Evolutionary conservation across 2,113 vertebrate genomes (phyloP), one percentile per base, ranked within the genome.

Genomic region (Meleagris gallopavo): DNA sequence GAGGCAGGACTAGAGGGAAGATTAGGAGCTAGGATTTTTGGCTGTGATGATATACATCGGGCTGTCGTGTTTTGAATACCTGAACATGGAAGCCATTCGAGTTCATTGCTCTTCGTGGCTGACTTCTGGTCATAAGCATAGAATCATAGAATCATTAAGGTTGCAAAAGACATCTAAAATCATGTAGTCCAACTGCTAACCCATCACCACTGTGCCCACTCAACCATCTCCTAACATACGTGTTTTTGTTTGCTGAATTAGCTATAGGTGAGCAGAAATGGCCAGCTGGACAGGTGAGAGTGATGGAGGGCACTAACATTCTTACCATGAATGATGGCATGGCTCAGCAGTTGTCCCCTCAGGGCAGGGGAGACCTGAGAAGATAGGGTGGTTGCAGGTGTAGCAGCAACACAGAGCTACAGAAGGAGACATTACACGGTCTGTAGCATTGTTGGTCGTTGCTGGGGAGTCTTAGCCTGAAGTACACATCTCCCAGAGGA

Each of bases 1-100:
- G 72, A 95, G 52, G 83, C 43, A 90, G 86, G 65, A 88, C 95
- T 94, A 94, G 64, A 66, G 57, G 60, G 38, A 2, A 30, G 72
- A 74, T 94, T 95, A 86, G 46, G 74, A 71, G 34, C 61, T 64
- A 55, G 52, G 65, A 43, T 52, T 88, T 88, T 78, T 93, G 85
- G 75, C 82, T 83, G 61, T 0, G 5, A n/a, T 65, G 70, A 15
- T 83, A 57, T 30, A 88, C 46, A 83, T 22, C 52, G 64, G 43
- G 58, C 25, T 54, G 30, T 52, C 11, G 0, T 62, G 52, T 67
- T 86, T 88, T 88, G 43, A 45, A 88, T 94, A 94, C 86, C 88
- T 93, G 90, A 82, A 70, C 25, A 66, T 85, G 72, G 46, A 71
- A 87, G 85, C 85, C 14, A 19, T 82, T 54, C 0, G 4, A 93